Base-by-base conservation (phyloP, 2,797 vertebrate genomes). In the Rhabdophis nuchalis region DNA sequence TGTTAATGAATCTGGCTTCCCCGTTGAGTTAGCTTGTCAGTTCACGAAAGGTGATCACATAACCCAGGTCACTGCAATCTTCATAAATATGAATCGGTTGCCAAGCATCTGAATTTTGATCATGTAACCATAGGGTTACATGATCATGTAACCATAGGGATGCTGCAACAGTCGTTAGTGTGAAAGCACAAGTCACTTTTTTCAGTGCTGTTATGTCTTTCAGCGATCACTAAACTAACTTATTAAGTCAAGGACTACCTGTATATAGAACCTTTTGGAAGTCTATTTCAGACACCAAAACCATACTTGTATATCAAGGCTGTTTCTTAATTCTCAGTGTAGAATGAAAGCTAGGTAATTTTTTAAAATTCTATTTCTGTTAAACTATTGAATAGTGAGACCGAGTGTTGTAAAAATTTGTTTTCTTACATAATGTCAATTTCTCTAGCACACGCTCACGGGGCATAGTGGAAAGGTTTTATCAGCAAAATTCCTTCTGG, bases 401-500 rank as follows among this genome's bases (percentile, higher is more conserved):
- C 57, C 9, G n/a, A 85, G 52, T 50, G 29, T 58, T 91, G 41
- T 77, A n/a, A 85, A 86, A 82, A 25, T 14, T 54, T 58, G 14
- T 86, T 60, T 5, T 0, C 0, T 88, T 91, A 94, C 27, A 89
- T 85, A 1, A 0, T 93, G 86, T 94, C 16, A 14, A 25, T 96
- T 60, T 96, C 86, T 14, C 96, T 96, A 99, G 99, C 99, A 99
- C 97, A 99, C 99, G 0, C 96, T 99, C 92, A 99, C 99, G 0
- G 99, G 99, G 27, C 99, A 99, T 97, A 99, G 99, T 0, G 99
- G 99, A 36, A 99, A 99, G 94, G 99, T 99, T 29, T 97, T 99
- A 3, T 98, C 99, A 0, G 99, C 99, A 90, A 99, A 99, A 87
- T 99, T 99, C 97, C 96, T 99, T 89, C 95, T 99, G 97, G 99